Evolutionary conservation across 2,888 invertebrate species (phyloP).

Genomic region (Drosophila aldrichi): DNA sequence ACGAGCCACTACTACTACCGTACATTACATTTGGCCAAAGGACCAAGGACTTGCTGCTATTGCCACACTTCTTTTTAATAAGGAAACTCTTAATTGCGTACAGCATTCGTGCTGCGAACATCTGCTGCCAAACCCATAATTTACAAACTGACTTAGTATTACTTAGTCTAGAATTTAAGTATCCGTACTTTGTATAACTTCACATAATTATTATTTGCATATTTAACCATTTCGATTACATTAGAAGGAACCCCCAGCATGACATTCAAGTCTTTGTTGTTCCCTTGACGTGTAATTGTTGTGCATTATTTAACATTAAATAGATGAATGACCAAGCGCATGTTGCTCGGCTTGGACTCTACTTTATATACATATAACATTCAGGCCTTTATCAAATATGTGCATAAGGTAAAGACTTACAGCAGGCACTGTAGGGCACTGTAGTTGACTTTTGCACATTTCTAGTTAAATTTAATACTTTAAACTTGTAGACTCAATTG

Average conservation of each 20-base stretch:
- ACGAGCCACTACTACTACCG: not conserved
- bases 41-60: not conserved
- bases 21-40: not conserved
- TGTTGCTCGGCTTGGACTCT: not conserved
- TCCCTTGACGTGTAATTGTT: not conserved
- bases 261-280: conserved; percentile 13
- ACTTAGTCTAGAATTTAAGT: not conserved
- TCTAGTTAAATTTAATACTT: no score
- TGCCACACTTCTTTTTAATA: conserved; percentile 12
- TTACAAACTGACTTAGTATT: not conserved
- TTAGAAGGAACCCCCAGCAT: conserved; percentile 12
- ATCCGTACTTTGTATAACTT: not conserved
- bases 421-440: not conserved
- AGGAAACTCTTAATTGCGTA: conserved; percentile 43
- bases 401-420: no score
- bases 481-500: no score
- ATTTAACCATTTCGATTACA: conserved; percentile 7
- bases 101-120: conserved; percentile 23
- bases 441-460: not conserved
- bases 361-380: not conserved
- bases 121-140: conserved; percentile 39
- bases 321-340: conserved; percentile 21
- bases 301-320: conserved; percentile 8
- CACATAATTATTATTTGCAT: conserved; percentile 19
- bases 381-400: not conserved